Conservation (phyloP, 2,113 vertebrate species). For the Miniopterus natalensis region DNA sequence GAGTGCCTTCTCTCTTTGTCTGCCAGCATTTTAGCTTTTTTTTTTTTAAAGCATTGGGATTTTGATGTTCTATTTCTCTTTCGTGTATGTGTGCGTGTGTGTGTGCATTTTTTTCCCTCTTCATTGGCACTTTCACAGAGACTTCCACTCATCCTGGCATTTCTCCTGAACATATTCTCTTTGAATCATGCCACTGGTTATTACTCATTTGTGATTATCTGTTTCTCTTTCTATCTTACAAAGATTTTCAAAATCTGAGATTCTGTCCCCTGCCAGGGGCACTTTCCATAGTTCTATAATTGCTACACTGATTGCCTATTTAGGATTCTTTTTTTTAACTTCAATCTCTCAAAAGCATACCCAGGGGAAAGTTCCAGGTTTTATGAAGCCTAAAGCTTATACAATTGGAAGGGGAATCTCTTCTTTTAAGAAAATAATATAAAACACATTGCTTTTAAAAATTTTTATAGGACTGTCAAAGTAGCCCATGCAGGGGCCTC, state of each 20-base stretch:
- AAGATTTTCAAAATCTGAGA: slow-evolving; percentile 6
- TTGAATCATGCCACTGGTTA: not conserved
- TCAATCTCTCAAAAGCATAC: not conserved
- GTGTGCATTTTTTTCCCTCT: not conserved
- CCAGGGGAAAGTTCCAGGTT: not conserved
- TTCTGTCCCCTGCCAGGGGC: not conserved
- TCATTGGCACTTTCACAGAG: slow-evolving; percentile 1
- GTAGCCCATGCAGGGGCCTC: not conserved
- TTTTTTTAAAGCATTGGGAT: slow-evolving; percentile 33
- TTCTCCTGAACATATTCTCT: not conserved
- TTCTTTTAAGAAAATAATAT: not conserved
- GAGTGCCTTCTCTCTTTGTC: not conserved
- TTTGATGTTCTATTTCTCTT: not conserved
- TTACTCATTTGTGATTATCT: not conserved
- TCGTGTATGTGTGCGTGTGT: not conserved
- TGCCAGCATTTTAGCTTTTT: not conserved
- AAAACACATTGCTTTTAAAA: not conserved
- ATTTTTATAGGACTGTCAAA: not conserved
- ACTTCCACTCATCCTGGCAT: not conserved
- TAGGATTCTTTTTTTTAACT: not conserved
- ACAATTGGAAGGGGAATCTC: not conserved
- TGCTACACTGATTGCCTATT: not conserved
- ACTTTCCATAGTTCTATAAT: not conserved
- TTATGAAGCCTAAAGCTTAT: not conserved
- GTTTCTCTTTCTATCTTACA: not conserved